Evolutionary conservation across 2,797 vertebrate genomes (phyloP), one percentile per base, ranked within the genome.

Genomic region (Mycteria americana): DNA sequence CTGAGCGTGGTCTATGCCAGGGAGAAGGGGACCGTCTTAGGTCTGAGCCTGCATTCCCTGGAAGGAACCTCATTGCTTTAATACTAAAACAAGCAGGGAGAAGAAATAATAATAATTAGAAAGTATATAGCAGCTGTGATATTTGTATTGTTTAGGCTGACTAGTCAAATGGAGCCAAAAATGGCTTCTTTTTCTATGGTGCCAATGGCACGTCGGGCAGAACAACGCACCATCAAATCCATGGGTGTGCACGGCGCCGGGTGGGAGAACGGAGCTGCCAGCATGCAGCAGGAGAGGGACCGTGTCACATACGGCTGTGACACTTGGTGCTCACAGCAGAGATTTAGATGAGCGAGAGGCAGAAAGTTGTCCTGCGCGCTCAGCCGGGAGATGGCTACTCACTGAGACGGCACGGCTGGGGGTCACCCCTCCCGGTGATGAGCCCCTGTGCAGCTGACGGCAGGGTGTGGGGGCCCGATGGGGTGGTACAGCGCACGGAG

Each of bases 171-270:
- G 2, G 28, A 79, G 25, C 5, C 5, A 85, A 82, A 94, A 85
- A 27, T 7, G 1, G 17, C 6, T 67, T 50, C 13, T 64, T 85
- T 59, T 88, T 68, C 78, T 68, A 5, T 16, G 11, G 18, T 45
- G 30, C 15, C 37, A 78, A 2, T 21, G 75, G 33, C 18, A 51
- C 0, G 6, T 72, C 6, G 14, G 30, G 39, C 39, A 89, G 57
- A 87, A 78, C 24, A 87, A 21, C 18, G 31, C 18, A 19, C 18
- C 16, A 18, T 31, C 13, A 54, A 37, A 63, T 4, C n/a, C 37
- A 11, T 0, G 0, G 56, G 54, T 85, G n/a, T 27, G 33, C 4
- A 1, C 21, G 50, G 54, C 0, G 0, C 45, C 12, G 10, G 48
- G 45, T 50, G n/a, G 57, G 68, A 68, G 39, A 37, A 68, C 1